A percentile compares a stretch with the other conserved stretches of the same genome.
phyloP scores from a whole-genome alignment of 1,140 invertebrate genomes.

The Heliconius himera region DNA sequence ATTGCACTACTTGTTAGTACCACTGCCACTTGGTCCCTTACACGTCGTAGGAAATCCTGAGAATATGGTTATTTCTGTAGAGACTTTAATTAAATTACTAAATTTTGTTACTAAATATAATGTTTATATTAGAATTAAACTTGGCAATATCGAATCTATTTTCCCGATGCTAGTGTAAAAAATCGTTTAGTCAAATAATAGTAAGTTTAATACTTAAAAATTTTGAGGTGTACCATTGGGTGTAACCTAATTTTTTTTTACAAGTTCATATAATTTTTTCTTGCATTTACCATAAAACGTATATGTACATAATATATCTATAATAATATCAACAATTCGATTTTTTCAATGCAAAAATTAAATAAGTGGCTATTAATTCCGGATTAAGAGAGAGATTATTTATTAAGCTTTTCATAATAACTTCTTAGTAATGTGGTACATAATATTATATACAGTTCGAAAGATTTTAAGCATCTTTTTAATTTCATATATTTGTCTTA shows the following conservation, averaged over 20 bases:
- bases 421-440: background rate
- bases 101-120: background rate
- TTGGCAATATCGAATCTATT: background rate
- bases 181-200: too few relatives aligned
- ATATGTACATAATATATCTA: background rate
- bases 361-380: background rate
- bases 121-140: background rate
- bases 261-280: background rate
- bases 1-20: constrained; percentile 20
- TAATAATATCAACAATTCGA: too few relatives aligned
- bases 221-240: too few relatives aligned
- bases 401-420: background rate
- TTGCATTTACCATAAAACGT: background rate
- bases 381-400: constrained; percentile 14
- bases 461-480: background rate
- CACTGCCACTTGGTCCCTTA: constrained; percentile 30
- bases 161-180: background rate
- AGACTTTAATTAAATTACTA: background rate
- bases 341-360: background rate
- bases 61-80: background rate
- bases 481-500: background rate
- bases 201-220: too few relatives aligned
- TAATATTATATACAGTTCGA: too few relatives aligned
- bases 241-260: too few relatives aligned
- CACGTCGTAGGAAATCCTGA: background rate